Evolutionary conservation across 2,113 vertebrate genomes (phyloP), one percentile per base, ranked within the genome.

Genomic region (Jacana jacana): DNA sequence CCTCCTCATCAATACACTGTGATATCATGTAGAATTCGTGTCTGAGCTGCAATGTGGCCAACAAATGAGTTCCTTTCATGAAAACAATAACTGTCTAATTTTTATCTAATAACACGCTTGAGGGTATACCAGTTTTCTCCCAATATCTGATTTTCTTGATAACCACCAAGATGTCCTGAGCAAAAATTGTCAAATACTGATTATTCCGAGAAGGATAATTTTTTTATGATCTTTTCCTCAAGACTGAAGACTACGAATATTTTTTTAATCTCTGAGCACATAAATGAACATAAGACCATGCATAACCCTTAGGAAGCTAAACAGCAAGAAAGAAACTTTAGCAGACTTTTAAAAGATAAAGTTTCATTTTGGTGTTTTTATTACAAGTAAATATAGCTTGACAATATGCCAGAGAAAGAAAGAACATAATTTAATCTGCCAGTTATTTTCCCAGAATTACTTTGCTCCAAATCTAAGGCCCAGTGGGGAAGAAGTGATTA

Each of bases 401-500:
- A 94, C 51, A 81, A n/a, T 69, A 83, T 40, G 79, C 58, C 85
- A 95, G 63, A 58, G 42, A 92, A 93, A 93, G 37, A 89, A 94
- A 81, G 55, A 93, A 95, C 94, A 69, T 69, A 77, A 90, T 86
- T 92, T 86, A 4, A n/a, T 88, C 77, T 81, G 81, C 81, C 55
- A 95, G 71, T 92, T 71, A 86, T 92, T 90, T 81, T 19, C 42
- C 17, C 48, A 78, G 55, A 91, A 94, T 89, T 78, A 92, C 60
- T 81, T 93, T 93, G 37, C 75, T 94, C 69, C 42, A 64, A 95
- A 88, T 86, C 60, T 93, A 91, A 90, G 69, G 64, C 80, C 69
- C 86, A 86, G 86, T 81, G 51, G 94, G 80, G 60, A 95, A 94
- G 83, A 84, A 83, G 25, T 75, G 46, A 84, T 93, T 88, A 95